Evolutionary conservation across 2,113 vertebrate genomes (phyloP).

Genomic region (Limnothrissa miodon): DNA sequence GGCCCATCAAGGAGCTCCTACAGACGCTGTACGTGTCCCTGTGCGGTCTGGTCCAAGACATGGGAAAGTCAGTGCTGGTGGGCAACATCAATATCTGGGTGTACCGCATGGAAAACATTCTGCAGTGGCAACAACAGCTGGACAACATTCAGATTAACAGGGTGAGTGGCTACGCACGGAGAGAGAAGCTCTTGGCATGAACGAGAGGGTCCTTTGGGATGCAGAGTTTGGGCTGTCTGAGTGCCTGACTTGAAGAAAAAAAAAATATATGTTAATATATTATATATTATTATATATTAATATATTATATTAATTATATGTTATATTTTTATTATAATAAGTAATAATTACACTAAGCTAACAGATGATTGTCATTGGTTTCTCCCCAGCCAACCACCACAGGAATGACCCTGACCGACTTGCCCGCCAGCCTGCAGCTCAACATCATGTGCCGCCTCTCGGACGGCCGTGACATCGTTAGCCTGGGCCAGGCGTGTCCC

Average conservation of each 20-base stretch:
- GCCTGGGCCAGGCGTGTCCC: slow-evolving; percentile 86
- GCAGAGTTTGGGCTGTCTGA: no score
- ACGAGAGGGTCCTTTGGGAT: no score
- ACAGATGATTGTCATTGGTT: not conserved
- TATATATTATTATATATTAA: no score
- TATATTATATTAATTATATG: not conserved
- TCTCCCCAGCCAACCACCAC: slow-evolving; percentile 77
- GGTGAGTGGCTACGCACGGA: not conserved
- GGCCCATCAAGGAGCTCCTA: slow-evolving; percentile 89
- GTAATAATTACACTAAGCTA: not conserved
- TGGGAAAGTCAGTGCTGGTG: slow-evolving; percentile 87
- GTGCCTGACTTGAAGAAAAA: no score
- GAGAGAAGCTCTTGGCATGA: no score
- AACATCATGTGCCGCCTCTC: slow-evolving; percentile 89
- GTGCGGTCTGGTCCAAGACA: slow-evolving; percentile 80
- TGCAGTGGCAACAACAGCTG: slow-evolving; percentile 89
- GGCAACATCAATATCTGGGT: slow-evolving; percentile 95
- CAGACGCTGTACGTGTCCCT: slow-evolving; percentile 91
- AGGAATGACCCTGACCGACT: slow-evolving; percentile 84
- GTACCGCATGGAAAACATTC: slow-evolving; percentile 84
- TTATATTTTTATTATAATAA: not conserved
- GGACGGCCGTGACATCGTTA: slow-evolving; percentile 92
- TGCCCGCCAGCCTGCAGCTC: slow-evolving; percentile 89
- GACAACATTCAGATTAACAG: slow-evolving; percentile 87
- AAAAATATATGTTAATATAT: no score